phyloP scores from a whole-genome alignment of 2,888 invertebrate genomes.

The Heteromurus nitidus region DNA sequence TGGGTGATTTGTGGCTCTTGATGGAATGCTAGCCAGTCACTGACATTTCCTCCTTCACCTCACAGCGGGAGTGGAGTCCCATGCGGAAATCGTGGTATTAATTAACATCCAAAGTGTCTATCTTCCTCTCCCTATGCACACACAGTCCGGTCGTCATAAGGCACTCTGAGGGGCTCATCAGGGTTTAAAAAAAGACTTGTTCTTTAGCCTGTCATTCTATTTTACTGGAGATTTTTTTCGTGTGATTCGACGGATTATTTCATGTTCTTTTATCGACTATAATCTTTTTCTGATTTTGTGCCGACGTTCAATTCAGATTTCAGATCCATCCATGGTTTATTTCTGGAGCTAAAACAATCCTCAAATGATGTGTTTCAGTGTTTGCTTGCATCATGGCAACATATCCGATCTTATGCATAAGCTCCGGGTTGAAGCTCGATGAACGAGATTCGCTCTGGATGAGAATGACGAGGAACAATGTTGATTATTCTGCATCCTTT shows the following conservation, averaged over 20 bases:
- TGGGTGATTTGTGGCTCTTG: constrained; percentile 13
- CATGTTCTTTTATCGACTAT: too few species aligned
- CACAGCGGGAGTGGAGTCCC: constrained; percentile 9
- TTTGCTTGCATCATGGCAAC: too few species aligned
- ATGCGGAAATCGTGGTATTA: constrained; percentile 2
- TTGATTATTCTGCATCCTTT: too few species aligned
- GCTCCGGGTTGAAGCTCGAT: too few species aligned
- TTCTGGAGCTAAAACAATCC: too few species aligned
- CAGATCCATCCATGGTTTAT: too few species aligned
- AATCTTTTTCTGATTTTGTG: too few species aligned
- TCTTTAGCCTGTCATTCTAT: not conserved
- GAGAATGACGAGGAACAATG: too few species aligned
- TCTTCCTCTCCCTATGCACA: not conserved
- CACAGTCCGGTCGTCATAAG: not conserved
- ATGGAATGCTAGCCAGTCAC: not conserved
- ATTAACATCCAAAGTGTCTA: not conserved
- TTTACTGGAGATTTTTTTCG: constrained; percentile 2
- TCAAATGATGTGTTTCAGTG: too few species aligned
- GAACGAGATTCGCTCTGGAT: too few species aligned
- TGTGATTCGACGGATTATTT: not conserved
- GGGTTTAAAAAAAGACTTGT: not conserved
- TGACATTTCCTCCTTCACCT: not conserved
- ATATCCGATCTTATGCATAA: too few species aligned
- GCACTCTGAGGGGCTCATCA: not conserved
- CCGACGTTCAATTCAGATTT: too few species aligned